A percentile compares a stretch with the other conserved stretches of the same genome.
These are phyloP conservation scores for Eupithecia subumbrata DNA, from an alignment of 2,888 invertebrate genomes.

Conservation along the genomic window DNA sequence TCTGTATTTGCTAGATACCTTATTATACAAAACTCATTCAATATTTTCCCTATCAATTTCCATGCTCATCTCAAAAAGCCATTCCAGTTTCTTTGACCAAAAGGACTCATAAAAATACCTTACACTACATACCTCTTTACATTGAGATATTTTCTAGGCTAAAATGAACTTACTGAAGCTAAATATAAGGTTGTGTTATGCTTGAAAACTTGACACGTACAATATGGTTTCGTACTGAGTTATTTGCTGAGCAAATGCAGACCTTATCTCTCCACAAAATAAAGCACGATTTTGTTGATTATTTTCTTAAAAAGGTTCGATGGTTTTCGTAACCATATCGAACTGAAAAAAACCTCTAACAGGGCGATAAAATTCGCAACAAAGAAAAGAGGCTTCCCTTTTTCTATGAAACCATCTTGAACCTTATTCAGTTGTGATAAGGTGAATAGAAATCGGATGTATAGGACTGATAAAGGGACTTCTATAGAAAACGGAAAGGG, in stretches of 20 bases:
- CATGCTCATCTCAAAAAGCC: slow-evolving; percentile 53
- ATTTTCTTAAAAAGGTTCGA: slow-evolving; percentile 24
- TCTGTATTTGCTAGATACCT: background rate
- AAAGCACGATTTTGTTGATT: slow-evolving; percentile 34
- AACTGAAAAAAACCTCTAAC: slow-evolving; percentile 64
- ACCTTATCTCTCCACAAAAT: background rate
- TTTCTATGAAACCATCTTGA: slow-evolving; percentile 47
- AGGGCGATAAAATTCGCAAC: slow-evolving; percentile 68
- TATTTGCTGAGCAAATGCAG: slow-evolving; percentile 3
- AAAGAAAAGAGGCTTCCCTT: slow-evolving; percentile 58
- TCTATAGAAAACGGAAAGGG: slow-evolving; percentile 66
- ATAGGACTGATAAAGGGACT: slow-evolving; percentile 53
- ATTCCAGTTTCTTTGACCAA: slow-evolving; percentile 58
- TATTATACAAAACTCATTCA: slow-evolving; percentile 23
- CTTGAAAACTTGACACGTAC: background rate
- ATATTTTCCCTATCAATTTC: slow-evolving; percentile 39
- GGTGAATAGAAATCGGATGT: slow-evolving; percentile 46
- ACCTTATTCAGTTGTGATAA: slow-evolving; percentile 51
- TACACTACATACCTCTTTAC: slow-evolving; percentile 34
- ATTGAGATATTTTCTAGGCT: slow-evolving; percentile 22
- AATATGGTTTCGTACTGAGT: background rate
- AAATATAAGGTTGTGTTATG: slow-evolving; percentile 2
- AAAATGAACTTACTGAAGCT: background rate
- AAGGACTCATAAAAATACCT: slow-evolving; percentile 55
- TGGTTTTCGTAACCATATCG: slow-evolving; percentile 45